Evolutionary conservation across 2,888 invertebrate species (phyloP), one percentile per base, ranked within the genome.

Genomic region (Penaeus monodon): DNA sequence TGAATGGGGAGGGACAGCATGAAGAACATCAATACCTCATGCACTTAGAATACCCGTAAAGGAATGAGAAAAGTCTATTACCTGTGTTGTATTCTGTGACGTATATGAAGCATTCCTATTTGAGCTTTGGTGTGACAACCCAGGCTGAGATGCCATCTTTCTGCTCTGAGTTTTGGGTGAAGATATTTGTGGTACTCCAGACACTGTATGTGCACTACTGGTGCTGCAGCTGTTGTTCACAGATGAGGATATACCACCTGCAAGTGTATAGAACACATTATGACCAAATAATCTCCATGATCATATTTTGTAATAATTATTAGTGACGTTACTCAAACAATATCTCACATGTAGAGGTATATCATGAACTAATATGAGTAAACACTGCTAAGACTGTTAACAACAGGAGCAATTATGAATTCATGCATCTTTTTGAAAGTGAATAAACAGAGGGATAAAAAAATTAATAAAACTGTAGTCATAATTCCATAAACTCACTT

Each of bases 151-250:
- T 8, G 83, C 81, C 79, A 88, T 88, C 57, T 88, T 88, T 63
- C 88, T 70, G 76, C 84, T 88, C 82, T 88, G 88, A 24, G 88
- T 79, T 76, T 88, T 88, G 49, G 88, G 88, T 49, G 88, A 88
- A 22, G 88, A 88, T 66, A 88, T 86, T 68, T 88, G 88, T 24
- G 85, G 86, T 49, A 80, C 81, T 76, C 88, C 77, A 57, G 82
- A 81, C 27, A 77, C 85, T 44, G 73, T 77, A 85, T 85, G 81
- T 49, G 65, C 79, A 79, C 80, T 88, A 82, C 79, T 87, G 79
- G 70, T 82, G 57, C 79, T 87, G 65, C 85, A 64, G 74, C 81
- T 81, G 86, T 49, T 87, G 79, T 87, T 87, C 77, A 87, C 86
- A 68, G 83, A 83, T 85, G 85, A 85, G 76, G 86, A 87, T 87